Evolutionary conservation across 1,140 invertebrate genomes (phyloP).

Genomic region (Mercenaria mercenaria): DNA sequence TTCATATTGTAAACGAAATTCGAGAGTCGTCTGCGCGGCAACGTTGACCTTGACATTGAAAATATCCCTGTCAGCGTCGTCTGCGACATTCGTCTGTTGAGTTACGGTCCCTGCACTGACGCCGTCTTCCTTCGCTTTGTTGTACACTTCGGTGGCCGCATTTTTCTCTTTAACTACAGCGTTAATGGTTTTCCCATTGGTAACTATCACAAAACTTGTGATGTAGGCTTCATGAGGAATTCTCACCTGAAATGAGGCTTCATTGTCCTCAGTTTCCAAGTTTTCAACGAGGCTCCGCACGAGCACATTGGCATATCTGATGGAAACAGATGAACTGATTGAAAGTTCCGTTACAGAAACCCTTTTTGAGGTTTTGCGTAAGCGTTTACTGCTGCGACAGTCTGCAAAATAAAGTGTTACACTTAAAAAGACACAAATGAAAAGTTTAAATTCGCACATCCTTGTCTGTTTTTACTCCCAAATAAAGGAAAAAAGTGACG

Average conservation of each 20-base stretch:
- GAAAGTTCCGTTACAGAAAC: neutral
- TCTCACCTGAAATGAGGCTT: slow-evolving; percentile 4
- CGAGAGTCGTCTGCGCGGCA: neutral
- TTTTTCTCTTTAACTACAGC: neutral
- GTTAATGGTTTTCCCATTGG: neutral
- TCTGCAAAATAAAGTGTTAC: neutral
- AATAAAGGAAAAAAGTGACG: neutral
- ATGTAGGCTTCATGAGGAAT: slow-evolving; percentile 22
- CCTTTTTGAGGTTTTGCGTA: no score
- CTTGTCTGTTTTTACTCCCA: neutral
- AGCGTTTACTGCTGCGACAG: neutral
- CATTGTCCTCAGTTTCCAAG: neutral
- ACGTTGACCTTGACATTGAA: neutral
- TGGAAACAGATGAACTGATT: neutral
- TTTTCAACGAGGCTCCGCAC: slow-evolving; percentile 17
- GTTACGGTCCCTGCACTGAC: neutral
- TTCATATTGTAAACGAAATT: slow-evolving; percentile 30
- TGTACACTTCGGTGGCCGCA: neutral
- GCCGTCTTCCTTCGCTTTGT: neutral
- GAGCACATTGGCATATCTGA: slow-evolving; percentile 38
- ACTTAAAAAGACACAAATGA: neutral
- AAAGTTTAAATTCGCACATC: neutral
- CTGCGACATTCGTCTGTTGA: neutral
- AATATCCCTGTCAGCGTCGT: slow-evolving; percentile 2
- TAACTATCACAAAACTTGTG: neutral